Conservation (phyloP, 2,113 vertebrate species). For the Centrocercus urophasianus region DNA sequence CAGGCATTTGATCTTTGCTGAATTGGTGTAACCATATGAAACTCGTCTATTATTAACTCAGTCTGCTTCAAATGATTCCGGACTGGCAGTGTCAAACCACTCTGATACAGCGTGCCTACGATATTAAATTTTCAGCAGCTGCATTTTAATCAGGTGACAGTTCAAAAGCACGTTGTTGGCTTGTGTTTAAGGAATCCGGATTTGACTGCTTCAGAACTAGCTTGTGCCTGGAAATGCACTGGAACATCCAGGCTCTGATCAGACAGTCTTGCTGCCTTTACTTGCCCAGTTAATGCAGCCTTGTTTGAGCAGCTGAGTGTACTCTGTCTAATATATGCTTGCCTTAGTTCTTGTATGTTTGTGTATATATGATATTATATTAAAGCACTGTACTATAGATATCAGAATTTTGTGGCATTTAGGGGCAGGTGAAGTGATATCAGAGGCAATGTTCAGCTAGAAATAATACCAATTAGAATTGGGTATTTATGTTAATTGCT, state of each 20-base stretch:
- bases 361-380: neutral
- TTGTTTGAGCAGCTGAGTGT: neutral
- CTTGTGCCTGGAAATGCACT: neutral
- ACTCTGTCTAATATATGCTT: neutral
- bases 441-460: neutral
- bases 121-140: constrained; percentile 40
- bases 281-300: neutral
- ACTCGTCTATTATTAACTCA: constrained; percentile 64
- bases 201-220: neutral
- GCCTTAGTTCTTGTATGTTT: neutral
- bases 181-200: constrained; percentile 14
- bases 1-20: constrained; percentile 59
- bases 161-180: constrained; percentile 22
- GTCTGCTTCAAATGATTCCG: constrained; percentile 55
- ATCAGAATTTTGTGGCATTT: neutral
- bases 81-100: neutral
- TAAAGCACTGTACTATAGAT: neutral
- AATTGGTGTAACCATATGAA: constrained; percentile 25
- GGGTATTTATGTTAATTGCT: neutral
- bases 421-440: neutral
- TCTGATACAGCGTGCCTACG: constrained; percentile 44
- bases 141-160: constrained; percentile 35
- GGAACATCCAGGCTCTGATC: neutral
- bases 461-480: neutral
- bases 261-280: neutral